Conservation (phyloP, 2,888 invertebrate genomes). For the Mesopsocus fuscifrons region DNA sequence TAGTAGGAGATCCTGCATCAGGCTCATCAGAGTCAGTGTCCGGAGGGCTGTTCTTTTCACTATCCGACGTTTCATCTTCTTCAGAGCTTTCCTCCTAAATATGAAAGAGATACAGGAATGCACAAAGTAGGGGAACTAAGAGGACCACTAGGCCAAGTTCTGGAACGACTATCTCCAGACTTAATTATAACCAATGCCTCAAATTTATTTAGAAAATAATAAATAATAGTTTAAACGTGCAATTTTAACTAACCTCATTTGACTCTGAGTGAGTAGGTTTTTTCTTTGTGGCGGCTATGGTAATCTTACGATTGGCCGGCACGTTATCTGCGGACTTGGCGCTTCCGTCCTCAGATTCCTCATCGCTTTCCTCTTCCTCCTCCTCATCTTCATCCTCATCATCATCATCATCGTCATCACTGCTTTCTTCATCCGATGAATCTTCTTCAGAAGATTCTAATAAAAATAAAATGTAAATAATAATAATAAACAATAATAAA, state of each 20-base stretch:
- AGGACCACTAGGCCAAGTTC: too few relatives aligned
- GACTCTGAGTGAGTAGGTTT: too few relatives aligned
- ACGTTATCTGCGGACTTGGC: too few relatives aligned
- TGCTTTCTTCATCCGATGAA: constrained; percentile 18
- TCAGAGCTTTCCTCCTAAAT: constrained; percentile 22
- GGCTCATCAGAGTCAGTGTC: constrained; percentile 19
- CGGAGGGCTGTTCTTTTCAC: constrained; percentile 20
- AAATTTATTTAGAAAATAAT: too few relatives aligned
- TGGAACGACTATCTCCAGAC: too few relatives aligned
- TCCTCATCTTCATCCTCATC: constrained; percentile 18
- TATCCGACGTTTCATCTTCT: constrained; percentile 29
- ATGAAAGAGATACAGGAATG: constrained; percentile 23
- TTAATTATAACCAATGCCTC: too few relatives aligned
- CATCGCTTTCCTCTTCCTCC: constrained; percentile 16
- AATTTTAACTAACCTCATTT: too few relatives aligned
- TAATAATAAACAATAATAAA: too few relatives aligned
- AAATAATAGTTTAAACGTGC: too few relatives aligned
- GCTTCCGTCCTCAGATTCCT: constrained; percentile 12
- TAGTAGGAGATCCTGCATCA: constrained; percentile 14
- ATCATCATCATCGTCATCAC: constrained; percentile 19
- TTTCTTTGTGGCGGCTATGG: too few relatives aligned
- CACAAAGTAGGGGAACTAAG: too few relatives aligned
- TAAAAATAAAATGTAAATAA: constrained; percentile 4
- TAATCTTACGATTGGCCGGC: too few relatives aligned
- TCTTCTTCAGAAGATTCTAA: constrained; percentile 16